Evolutionary conservation across 2,797 vertebrate genomes (phyloP).

Genomic region (Masticophis lateralis): DNA sequence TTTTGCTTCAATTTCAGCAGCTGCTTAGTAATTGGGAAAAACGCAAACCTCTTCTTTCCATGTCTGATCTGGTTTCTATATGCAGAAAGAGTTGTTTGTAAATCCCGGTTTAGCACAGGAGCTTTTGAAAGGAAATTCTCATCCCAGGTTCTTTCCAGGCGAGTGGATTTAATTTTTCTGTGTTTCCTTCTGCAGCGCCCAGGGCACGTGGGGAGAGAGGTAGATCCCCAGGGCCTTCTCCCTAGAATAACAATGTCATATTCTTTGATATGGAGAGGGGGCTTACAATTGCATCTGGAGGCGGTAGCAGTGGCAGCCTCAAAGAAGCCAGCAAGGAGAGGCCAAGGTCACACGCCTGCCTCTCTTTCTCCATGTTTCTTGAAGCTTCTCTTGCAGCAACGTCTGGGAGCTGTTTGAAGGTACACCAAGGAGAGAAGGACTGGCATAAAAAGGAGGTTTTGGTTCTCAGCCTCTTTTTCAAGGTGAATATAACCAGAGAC

Average conservation of each 20-base stretch:
- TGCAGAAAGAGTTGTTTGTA: background rate
- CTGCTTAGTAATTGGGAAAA: background rate
- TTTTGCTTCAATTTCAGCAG: background rate
- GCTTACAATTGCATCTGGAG: background rate
- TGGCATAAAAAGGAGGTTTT: background rate
- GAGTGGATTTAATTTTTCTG: constrained; percentile 19
- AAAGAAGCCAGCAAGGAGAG: background rate
- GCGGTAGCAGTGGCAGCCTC: background rate
- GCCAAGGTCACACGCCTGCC: background rate
- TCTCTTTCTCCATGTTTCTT: background rate
- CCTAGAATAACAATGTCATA: background rate
- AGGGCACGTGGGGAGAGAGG: background rate
- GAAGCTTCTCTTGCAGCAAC: background rate
- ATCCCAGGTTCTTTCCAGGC: constrained; percentile 10
- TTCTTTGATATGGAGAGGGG: background rate
- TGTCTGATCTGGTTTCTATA: constrained; percentile 3
- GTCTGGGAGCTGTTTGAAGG: background rate
- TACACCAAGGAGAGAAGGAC: background rate
- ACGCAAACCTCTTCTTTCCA: constrained; percentile 19
- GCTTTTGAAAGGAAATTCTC: background rate
- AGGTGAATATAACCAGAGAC: background rate
- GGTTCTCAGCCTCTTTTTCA: background rate
- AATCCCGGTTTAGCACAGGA: constrained; percentile 23
- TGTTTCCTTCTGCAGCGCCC: constrained; percentile 14
- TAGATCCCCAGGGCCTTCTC: background rate